These are phyloP conservation scores for Zhuqinia jingwanae DNA, from an alignment of 2,888 invertebrate species.

Conservation along the genomic window DNA sequence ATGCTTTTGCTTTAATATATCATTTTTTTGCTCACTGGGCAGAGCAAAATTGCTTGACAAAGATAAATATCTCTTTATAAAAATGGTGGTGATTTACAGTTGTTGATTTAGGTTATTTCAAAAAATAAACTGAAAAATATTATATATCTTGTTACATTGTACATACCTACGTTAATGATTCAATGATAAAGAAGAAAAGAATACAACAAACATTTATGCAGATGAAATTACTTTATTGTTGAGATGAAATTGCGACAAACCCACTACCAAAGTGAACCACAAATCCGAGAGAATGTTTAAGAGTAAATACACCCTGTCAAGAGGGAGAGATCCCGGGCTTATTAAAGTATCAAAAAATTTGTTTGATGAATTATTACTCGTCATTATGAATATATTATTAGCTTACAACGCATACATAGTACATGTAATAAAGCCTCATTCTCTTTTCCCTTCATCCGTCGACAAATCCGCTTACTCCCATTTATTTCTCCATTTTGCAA, in stretches of 20 bases:
- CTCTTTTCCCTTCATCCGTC: too few relatives aligned
- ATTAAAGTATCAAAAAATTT: slow-evolving; percentile 47
- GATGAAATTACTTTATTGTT: slow-evolving; percentile 1
- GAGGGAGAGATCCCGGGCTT: slow-evolving; percentile 44
- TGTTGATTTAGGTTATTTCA: background rate
- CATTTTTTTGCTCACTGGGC: too few relatives aligned
- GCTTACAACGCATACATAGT: too few relatives aligned
- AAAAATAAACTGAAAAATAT: background rate
- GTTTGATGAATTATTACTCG: slow-evolving; percentile 44
- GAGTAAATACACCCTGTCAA: slow-evolving; percentile 28
- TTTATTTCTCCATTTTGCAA: slow-evolving; percentile 8
- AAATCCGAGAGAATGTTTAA: background rate
- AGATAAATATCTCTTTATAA: slow-evolving; percentile 43
- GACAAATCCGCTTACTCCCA: slow-evolving; percentile 1
- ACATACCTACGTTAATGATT: background rate
- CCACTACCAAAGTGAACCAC: background rate
- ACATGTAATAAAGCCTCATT: too few relatives aligned
- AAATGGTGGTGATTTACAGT: slow-evolving; percentile 16
- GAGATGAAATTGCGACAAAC: background rate
- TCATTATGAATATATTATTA: slow-evolving; percentile 16
- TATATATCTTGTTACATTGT: background rate
- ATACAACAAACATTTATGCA: slow-evolving; percentile 13
- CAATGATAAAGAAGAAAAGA: background rate
- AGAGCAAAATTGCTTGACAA: slow-evolving; percentile 34
- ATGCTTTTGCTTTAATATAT: too few relatives aligned